phyloP scores from a whole-genome alignment of 2,888 invertebrate genomes.

The Calliopum simillimum region DNA sequence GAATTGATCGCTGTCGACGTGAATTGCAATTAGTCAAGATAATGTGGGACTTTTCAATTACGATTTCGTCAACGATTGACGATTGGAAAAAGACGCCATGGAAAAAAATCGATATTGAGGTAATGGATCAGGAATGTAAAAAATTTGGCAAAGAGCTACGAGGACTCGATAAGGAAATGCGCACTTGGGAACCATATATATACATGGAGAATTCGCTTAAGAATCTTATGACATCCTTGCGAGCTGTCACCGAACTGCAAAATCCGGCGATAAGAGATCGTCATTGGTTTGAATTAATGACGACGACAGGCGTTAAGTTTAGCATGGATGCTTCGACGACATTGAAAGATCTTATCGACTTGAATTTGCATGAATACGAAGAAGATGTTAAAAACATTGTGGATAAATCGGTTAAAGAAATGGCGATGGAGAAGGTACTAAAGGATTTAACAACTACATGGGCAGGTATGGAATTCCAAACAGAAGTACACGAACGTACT shows the following conservation, averaged over 20 bases:
- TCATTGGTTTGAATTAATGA: conserved; percentile 95
- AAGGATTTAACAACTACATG: conserved; percentile 87
- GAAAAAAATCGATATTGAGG: conserved; percentile 94
- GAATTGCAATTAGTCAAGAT: conserved; percentile 82
- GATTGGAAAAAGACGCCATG: conserved; percentile 95
- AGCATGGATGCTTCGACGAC: conserved; percentile 75
- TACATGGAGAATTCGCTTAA: conserved; percentile 84
- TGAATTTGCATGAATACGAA: conserved; percentile 92
- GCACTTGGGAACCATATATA: conserved; percentile 82
- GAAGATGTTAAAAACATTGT: conserved; percentile 96
- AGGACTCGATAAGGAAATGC: conserved; percentile 83
- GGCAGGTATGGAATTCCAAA: conserved; percentile 84
- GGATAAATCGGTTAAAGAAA: conserved; percentile 95
- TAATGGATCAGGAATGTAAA: conserved; percentile 95
- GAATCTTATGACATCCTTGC: conserved; percentile 92
- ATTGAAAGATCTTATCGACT: conserved; percentile 84
- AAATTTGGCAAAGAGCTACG: conserved; percentile 88
- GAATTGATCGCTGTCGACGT: conserved; percentile 78
- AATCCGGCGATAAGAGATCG: conserved; percentile 94
- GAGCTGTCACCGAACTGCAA: conserved; percentile 93
- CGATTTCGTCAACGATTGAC: conserved; percentile 84
- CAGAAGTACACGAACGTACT: conserved; percentile 84
- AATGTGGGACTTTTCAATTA: conserved; percentile 90
- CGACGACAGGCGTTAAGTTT: conserved; percentile 82
- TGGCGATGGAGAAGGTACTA: conserved; percentile 94